Base-by-base conservation (phyloP, 2,888 invertebrate species). In the Perizoma flavofasciatum region DNA sequence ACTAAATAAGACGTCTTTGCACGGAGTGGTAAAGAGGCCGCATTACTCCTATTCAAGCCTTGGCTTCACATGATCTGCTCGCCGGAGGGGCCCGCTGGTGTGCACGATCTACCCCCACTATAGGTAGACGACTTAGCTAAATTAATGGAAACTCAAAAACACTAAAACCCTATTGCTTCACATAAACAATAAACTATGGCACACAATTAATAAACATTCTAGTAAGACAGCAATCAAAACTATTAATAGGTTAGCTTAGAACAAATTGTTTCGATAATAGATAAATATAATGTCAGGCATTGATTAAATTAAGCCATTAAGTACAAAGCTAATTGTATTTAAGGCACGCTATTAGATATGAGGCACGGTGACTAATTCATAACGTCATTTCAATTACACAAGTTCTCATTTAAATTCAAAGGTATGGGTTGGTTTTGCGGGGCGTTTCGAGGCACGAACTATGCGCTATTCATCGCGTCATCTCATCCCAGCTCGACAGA, bases 1-100 rank as follows among this genome's bases (percentile, higher is more conserved):
- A 78, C 85, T 90, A 88, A 91, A 89, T 91, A 89, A 91, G 91
- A 91, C 88, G 89, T 91, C 87, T 84, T 75, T 79, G 79, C 78
- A 81, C 79, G 74, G 83, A 80, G 82, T 80, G 82, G 85, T 88
- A 86, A 89, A 89, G 87, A 88, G 86, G 84, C 80, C 77, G 83
- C 85, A 88, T 89, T 89, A 61, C 85, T 86, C 86, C 87, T 83
- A 87, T 88, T 84, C 85, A 78, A 77, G 88, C 89, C 86, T 72
- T 73, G 72, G 85, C 89, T 81, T 74, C 67, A 73, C 78, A 90
- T 90, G 89, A 90, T 81, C 84, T 76, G 75, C 72, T 79, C 77
- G 86, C 88, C 82, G 75, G 70, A 69, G 83, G 88, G 82, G 77
- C 71, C 69, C 70, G 75, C 77, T 75, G 72, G 77, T 75, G 74